Percentiles rank a stretch among this genome's conserved stretches.
phyloP scores from a whole-genome alignment of 2,888 invertebrate species.

The Acanthosepion lycidas region DNA sequence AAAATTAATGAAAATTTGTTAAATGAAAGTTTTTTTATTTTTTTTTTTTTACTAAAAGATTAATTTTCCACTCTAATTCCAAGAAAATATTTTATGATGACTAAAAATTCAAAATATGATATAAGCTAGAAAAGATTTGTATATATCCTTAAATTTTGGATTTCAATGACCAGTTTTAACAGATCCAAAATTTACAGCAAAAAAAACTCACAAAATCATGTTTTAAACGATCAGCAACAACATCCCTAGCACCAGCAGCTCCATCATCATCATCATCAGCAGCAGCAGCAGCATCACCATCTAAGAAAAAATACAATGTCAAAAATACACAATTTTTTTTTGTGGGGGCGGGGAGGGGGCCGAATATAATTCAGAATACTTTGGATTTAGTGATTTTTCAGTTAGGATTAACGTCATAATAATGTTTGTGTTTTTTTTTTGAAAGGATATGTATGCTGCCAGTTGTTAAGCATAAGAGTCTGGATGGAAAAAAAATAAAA shows the following conservation, averaged over 20 bases:
- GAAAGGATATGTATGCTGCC: too few relatives aligned
- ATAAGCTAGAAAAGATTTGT: neutral
- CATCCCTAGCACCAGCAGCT: slow-evolving; percentile 78
- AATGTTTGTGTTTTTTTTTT: too few relatives aligned
- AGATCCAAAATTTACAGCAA: neutral
- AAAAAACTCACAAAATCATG: slow-evolving; percentile 52
- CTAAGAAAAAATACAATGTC: neutral
- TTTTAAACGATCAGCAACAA: slow-evolving; percentile 82
- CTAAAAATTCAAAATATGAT: neutral
- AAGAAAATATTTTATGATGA: neutral
- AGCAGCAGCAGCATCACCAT: neutral
- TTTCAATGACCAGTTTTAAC: neutral
- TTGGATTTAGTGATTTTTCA: too few relatives aligned
- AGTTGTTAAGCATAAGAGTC: too few relatives aligned
- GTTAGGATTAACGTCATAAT: too few relatives aligned
- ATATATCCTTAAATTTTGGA: neutral
- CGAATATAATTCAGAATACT: too few relatives aligned
- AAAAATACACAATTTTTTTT: too few relatives aligned
- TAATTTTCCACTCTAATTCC: too few relatives aligned
- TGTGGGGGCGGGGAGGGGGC: too few relatives aligned
- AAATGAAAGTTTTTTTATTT: neutral
- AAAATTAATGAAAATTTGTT: neutral
- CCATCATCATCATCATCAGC: neutral
- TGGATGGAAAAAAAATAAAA: too few relatives aligned
- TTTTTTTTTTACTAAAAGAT: too few relatives aligned